Evolutionary conservation across 2,797 vertebrate species (phyloP).

Genomic region (Hyperoplus lanceolatus): DNA sequence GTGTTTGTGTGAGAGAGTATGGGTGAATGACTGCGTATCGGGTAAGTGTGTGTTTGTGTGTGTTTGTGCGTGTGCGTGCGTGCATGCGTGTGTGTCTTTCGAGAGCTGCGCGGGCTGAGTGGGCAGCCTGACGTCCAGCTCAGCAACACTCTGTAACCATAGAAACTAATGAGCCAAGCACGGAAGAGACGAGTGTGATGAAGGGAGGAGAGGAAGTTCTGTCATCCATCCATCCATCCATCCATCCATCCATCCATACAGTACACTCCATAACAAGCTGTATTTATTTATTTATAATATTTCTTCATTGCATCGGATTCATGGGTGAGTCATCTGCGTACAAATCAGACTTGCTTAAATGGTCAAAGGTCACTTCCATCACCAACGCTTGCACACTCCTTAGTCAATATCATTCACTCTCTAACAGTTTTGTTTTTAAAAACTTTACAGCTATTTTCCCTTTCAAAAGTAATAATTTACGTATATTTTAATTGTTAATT

Average conservation of each 20-base stretch:
- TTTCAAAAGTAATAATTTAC: too few relatives aligned
- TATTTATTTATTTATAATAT: not conserved
- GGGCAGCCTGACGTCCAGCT: conserved; percentile 83
- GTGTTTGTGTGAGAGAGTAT: conserved; percentile 1
- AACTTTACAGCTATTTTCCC: too few relatives aligned
- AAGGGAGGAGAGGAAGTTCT: conserved; percentile 38
- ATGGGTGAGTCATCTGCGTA: not conserved
- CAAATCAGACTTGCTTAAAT: not conserved
- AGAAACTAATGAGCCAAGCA: conserved; percentile 83
- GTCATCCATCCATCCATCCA: conserved; percentile 17
- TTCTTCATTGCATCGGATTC: not conserved
- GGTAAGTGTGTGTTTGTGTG: conserved; percentile 16
- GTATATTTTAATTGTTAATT: too few relatives aligned
- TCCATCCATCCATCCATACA: not conserved
- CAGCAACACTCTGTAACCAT: conserved; percentile 86
- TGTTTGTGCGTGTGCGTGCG: conserved; percentile 3
- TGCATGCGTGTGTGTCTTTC: conserved; percentile 30
- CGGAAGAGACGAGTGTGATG: conserved; percentile 63
- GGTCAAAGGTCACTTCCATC: not conserved
- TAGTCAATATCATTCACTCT: too few relatives aligned
- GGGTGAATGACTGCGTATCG: not conserved
- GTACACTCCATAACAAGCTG: not conserved
- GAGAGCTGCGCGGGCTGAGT: conserved; percentile 76
- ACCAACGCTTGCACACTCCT: too few relatives aligned
- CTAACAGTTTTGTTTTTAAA: too few relatives aligned